A percentile compares a stretch with the other conserved stretches of the same genome.
phyloP scores from a whole-genome alignment of 1,140 invertebrate genomes.

The Phthorimaea operculella region DNA sequence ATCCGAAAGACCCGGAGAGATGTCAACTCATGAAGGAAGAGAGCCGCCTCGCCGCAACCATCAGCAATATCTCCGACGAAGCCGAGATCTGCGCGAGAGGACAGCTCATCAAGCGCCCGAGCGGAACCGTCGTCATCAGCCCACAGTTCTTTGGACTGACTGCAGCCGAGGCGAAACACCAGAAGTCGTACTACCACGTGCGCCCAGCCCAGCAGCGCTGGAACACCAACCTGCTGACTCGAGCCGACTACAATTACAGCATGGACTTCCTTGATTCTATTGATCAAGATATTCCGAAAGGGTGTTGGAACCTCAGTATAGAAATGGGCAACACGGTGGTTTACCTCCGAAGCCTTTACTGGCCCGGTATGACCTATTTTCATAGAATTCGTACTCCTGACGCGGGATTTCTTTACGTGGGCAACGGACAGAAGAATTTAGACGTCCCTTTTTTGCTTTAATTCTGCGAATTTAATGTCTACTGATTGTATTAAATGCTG shows the following conservation, averaged over 20 bases:
- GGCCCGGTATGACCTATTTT: constrained; percentile 80
- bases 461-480: background rate
- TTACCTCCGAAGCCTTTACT: constrained; percentile 75
- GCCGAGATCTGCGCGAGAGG: constrained; percentile 77
- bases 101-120: constrained; percentile 73
- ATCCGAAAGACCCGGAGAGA: constrained; percentile 56
- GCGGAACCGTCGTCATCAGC: constrained; percentile 75
- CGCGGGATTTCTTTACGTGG: constrained; percentile 78
- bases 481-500: too few relatives aligned
- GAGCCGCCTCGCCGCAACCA: constrained; percentile 75
- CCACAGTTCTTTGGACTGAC: constrained; percentile 74
- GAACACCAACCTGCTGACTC: constrained; percentile 77
- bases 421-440: constrained; percentile 77
- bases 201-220: constrained; percentile 74
- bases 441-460: constrained; percentile 79
- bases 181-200: constrained; percentile 77
- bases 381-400: constrained; percentile 74
- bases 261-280: constrained; percentile 82
- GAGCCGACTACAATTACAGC: constrained; percentile 80
- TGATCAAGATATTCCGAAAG: constrained; percentile 73
- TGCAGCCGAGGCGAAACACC: constrained; percentile 68
- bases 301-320: constrained; percentile 74
- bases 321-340: constrained; percentile 68
- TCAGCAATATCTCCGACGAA: constrained; percentile 76
- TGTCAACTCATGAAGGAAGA: constrained; percentile 77